These are phyloP conservation scores for Meganola albula DNA, from an alignment of 2,888 invertebrate species.

Conservation along the genomic window DNA sequence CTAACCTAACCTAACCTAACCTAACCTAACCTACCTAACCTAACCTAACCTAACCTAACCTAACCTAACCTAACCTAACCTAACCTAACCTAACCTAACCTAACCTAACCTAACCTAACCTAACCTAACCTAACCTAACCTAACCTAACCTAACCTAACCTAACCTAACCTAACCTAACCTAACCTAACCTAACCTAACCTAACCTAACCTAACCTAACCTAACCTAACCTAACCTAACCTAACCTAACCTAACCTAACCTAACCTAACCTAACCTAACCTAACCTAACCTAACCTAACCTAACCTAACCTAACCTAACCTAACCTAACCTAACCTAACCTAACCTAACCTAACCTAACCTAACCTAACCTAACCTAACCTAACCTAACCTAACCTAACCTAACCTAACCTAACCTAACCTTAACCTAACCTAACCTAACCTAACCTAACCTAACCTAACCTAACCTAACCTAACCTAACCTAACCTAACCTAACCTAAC, in stretches of 20 bases:
- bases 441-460: constrained; percentile 9
- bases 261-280: constrained; percentile 8
- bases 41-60: constrained; percentile 11
- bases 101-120: constrained; percentile 13
- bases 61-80: constrained; percentile 14
- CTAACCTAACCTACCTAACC: constrained; percentile 10
- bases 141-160: constrained; percentile 8
- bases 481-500: constrained; percentile 5
- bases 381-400: constrained; percentile 5
- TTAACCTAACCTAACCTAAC: constrained; percentile 8
- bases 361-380: constrained; percentile 8
- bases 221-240: constrained; percentile 8
- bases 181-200: constrained; percentile 8
- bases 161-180: constrained; percentile 8
- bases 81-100: constrained; percentile 7
- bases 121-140: constrained; percentile 8
- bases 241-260: constrained; percentile 8
- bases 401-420: constrained; percentile 6
- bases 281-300: constrained; percentile 8
- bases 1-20: constrained; percentile 14
- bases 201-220: constrained; percentile 8
- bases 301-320: constrained; percentile 8
- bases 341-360: constrained; percentile 7
- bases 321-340: constrained; percentile 8
- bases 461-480: constrained; percentile 8